Evolutionary conservation across 2,888 invertebrate genomes (phyloP).

Genomic region (Cantharis flavilabris): DNA sequence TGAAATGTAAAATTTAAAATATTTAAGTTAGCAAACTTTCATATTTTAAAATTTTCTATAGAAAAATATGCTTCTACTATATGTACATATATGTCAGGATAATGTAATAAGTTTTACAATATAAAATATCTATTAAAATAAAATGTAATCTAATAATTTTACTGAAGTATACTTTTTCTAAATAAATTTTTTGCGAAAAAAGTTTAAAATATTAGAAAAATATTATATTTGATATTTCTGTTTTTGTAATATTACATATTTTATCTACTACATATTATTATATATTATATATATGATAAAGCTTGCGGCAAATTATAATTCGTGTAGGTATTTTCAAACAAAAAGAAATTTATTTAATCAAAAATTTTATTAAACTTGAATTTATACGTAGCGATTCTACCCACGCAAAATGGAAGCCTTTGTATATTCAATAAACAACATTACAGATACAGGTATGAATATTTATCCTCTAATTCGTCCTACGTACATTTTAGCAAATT

Average conservation of each 20-base stretch:
- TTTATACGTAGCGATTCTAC: background rate
- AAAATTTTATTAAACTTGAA: background rate
- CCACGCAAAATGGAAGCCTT: background rate
- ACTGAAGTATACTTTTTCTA: background rate
- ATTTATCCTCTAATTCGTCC: background rate
- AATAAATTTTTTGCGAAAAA: background rate
- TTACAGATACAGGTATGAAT: background rate
- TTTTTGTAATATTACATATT: too few species aligned
- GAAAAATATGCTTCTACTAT: background rate
- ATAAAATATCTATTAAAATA: background rate
- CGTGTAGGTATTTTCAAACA: background rate
- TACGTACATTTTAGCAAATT: background rate
- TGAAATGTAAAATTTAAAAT: background rate
- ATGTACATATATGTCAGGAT: background rate
- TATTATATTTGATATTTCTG: too few species aligned
- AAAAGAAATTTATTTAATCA: background rate
- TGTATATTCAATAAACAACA: background rate
- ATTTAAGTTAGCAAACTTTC: background rate
- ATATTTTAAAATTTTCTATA: background rate
- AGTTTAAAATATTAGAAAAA: background rate
- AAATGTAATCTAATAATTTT: background rate
- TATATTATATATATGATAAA: background rate
- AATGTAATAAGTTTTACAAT: background rate
- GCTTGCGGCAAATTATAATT: background rate
- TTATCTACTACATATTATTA: too few species aligned